Conservation (phyloP, 2,888 invertebrate species). For the Plagodis pulveraria region DNA sequence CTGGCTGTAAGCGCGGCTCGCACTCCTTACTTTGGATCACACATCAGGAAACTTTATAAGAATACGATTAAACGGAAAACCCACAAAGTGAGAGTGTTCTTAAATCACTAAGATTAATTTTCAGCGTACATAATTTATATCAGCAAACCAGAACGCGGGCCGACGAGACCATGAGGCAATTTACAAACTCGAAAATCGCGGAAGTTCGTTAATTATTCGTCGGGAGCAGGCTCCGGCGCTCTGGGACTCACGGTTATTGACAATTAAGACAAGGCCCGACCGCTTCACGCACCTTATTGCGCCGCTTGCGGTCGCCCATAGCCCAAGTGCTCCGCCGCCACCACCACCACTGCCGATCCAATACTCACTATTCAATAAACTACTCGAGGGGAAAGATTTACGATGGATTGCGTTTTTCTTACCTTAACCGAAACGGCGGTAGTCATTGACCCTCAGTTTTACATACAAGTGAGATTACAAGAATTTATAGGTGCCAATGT, state of each 20-base stretch:
- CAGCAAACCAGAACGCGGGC: conserved; percentile 77
- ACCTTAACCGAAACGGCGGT: conserved; percentile 37
- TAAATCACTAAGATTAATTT: conserved; percentile 81
- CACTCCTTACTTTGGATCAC: conserved; percentile 23
- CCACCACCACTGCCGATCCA: conserved; percentile 45
- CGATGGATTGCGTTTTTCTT: conserved; percentile 44
- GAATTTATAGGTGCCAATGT: conserved; percentile 34
- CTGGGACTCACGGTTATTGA: conserved; percentile 81
- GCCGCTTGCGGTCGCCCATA: conserved; percentile 57
- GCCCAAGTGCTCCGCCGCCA: background rate
- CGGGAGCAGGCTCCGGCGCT: conserved; percentile 66
- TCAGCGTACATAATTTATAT: conserved; percentile 80
- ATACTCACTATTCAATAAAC: conserved; percentile 65
- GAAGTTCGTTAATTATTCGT: conserved; percentile 84
- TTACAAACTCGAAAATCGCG: conserved; percentile 84
- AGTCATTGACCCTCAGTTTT: conserved; percentile 43
- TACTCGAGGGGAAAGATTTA: conserved; percentile 53
- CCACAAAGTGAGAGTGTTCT: conserved; percentile 67
- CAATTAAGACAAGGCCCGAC: conserved; percentile 78
- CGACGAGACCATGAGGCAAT: conserved; percentile 82
- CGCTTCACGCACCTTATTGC: conserved; percentile 72
- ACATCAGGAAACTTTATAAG: conserved; percentile 28
- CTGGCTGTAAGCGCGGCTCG: conserved; percentile 13
- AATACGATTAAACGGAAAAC: conserved; percentile 35
- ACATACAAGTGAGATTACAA: conserved; percentile 32